Evolutionary conservation across 2,888 invertebrate genomes (phyloP).

Genomic region (Thumatha senex): DNA sequence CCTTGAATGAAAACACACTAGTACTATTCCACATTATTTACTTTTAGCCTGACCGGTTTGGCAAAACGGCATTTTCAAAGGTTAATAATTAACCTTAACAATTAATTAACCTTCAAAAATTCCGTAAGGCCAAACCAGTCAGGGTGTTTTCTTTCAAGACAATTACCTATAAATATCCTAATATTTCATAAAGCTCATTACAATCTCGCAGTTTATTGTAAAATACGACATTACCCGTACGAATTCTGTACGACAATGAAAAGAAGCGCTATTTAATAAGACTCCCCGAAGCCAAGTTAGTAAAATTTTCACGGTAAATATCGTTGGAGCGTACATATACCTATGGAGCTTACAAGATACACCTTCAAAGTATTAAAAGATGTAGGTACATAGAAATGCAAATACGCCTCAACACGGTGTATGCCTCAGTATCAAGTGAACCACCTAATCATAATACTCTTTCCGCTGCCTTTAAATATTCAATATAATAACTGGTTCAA

Average conservation of each 20-base stretch:
- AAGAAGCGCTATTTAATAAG: neutral
- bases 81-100: too few species aligned
- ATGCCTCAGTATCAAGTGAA: conserved; percentile 42
- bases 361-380: conserved; percentile 4
- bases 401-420: conserved; percentile 13
- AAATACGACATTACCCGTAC: neutral
- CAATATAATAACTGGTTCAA: conserved; percentile 45
- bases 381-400: conserved; percentile 10
- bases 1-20: too few species aligned
- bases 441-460: conserved; percentile 50
- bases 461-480: conserved; percentile 47
- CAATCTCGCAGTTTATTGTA: too few species aligned
- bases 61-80: too few species aligned
- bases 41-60: too few species aligned
- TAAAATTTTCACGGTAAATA: neutral
- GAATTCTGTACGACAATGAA: neutral
- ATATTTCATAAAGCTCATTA: too few species aligned
- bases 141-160: too few species aligned
- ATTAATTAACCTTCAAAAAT: too few species aligned
- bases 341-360: neutral
- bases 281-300: neutral
- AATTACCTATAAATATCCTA: too few species aligned
- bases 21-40: too few species aligned
- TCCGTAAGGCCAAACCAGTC: too few species aligned
- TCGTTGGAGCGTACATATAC: neutral